A percentile compares a stretch with the other conserved stretches of the same genome.
phyloP scores from a whole-genome alignment of 2,888 invertebrate genomes.

The Cephonodes hylas region DNA sequence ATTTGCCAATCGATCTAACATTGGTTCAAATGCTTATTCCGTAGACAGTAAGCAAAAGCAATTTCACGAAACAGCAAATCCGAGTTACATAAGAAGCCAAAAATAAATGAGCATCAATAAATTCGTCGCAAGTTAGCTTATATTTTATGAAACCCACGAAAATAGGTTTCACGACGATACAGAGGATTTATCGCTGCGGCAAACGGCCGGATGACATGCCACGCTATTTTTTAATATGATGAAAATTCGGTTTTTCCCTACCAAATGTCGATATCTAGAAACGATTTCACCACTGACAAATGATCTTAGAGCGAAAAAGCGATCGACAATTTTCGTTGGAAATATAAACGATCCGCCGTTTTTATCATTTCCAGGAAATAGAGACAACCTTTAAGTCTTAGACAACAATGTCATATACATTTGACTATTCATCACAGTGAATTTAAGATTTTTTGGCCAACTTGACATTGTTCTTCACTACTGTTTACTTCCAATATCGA shows the following conservation, averaged over 20 bases:
- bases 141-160: constrained; percentile 4
- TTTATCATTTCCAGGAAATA: too few species aligned
- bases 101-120: constrained; percentile 1
- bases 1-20: not conserved
- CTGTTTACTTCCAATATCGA: too few species aligned
- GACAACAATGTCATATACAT: too few species aligned
- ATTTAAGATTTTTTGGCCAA: too few species aligned
- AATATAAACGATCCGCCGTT: too few species aligned
- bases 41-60: not conserved
- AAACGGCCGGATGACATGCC: constrained; percentile 11
- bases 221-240: constrained; percentile 11
- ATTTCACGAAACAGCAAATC: not conserved
- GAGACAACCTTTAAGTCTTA: too few species aligned
- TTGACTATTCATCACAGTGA: too few species aligned
- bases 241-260: constrained; percentile 7
- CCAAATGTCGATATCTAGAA: not conserved
- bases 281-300: not conserved
- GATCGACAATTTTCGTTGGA: not conserved
- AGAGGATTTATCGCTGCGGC: constrained; percentile 1
- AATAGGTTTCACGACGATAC: constrained; percentile 3
- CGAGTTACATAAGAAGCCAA: not conserved
- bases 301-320: not conserved
- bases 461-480: too few species aligned
- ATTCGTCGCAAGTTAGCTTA: not conserved
- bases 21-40: too few species aligned